A percentile compares a stretch with the other conserved stretches of the same genome.
Conservation (phyloP, 2,888 invertebrate genomes). For the Crepidodera aurea region DNA sequence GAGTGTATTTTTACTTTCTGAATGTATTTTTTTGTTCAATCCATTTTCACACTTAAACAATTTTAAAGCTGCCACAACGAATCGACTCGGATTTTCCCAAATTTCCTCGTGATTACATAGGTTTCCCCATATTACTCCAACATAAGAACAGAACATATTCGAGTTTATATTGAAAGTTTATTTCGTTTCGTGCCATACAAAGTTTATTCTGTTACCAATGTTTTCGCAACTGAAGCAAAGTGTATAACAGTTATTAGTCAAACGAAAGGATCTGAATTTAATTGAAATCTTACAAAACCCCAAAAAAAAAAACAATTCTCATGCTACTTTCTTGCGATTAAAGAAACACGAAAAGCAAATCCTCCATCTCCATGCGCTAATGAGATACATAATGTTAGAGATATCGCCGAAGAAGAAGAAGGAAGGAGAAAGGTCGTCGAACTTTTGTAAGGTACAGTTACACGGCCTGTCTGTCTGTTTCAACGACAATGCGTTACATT, state of each 20-base stretch:
- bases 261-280: neutral
- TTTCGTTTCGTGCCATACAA: no score
- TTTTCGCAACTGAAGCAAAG: neutral
- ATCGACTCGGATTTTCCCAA: no score
- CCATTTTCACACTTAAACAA: no score
- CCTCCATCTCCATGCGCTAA: conserved; percentile 26
- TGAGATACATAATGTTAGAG: conserved; percentile 17
- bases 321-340: conserved; percentile 16
- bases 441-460: conserved; percentile 44
- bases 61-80: no score
- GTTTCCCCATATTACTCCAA: neutral
- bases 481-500: conserved; percentile 23
- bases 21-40: no score
- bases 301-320: conserved; percentile 1
- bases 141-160: no score
- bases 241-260: neutral
- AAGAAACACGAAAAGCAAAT: conserved; percentile 31
- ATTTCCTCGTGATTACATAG: neutral
- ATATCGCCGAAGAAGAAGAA: conserved; percentile 6
- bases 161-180: no score
- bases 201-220: no score
- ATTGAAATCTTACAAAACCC: conserved; percentile 2
- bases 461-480: conserved; percentile 39
- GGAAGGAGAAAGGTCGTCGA: conserved; percentile 42
- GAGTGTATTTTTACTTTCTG: no score